Evolutionary conservation across 2,888 invertebrate species (phyloP), one percentile per base, ranked within the genome.

Genomic region (Stenurella melanura): DNA sequence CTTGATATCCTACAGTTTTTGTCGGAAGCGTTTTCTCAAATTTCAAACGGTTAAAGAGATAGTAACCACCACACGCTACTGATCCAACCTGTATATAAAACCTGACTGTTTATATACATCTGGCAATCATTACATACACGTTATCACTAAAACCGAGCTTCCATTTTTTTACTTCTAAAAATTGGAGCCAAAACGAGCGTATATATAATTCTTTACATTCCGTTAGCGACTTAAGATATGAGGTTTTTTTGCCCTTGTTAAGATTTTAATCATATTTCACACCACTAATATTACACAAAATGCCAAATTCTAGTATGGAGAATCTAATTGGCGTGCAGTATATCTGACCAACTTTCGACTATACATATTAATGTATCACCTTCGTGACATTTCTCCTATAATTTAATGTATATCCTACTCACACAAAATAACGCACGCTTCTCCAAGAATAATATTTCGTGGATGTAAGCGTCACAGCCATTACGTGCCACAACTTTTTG

Each of bases 331-430:
- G 15, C 50, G 50, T 50, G 50, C 50, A 17, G 50, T n/a, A 42
- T 42, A 42, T 42, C 42, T 42, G 42, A 12, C 50, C n/a, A 50
- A 50, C 50, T 50, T 50, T 50, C 50, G 15, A 50, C 50, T 50
- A n/a, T 50, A 50, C 50, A 50, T 50, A 50, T n/a, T 50, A 50
- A 50, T 50, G 50, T 50, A n/a, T n/a, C 50, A 15, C 50, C 50
- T 50, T 50, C 50, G 50, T 50, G 50, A 50, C 50, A 17, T 50
- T 50, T 50, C 50, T 5, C 50, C n/a, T n/a, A 50, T 50, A 50
- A 50, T 50, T 50, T 50, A 50, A 50, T 50, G 50, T 50, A 50
- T 50, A 50, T 50, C 50, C n/a, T 50, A n/a, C n/a, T 26, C 4
- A 50, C 4, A 50, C 50, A 50, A 50, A 34, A 50, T n/a, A n/a